Conservation (phyloP, 2,797 vertebrate genomes). For the Balearica regulorum region DNA sequence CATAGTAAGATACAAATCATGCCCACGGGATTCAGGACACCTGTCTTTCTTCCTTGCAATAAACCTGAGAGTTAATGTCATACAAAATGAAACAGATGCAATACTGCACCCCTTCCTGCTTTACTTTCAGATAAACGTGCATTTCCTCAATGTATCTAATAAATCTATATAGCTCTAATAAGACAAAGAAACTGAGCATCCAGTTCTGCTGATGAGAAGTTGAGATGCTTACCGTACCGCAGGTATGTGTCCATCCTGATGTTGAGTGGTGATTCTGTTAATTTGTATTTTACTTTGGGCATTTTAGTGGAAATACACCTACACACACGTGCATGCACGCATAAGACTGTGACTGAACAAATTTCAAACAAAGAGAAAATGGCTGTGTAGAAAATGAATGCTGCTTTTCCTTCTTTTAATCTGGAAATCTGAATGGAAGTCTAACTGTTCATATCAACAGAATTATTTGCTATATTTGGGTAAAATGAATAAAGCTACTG, state of each 20-base stretch:
- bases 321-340: neutral
- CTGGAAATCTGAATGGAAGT: neutral
- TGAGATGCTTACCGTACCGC: slow-evolving; percentile 10
- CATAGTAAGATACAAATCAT: neutral
- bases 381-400: neutral
- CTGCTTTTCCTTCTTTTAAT: neutral
- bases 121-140: neutral
- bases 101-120: neutral
- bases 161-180: neutral
- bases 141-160: neutral
- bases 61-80: neutral
- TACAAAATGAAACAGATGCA: neutral
- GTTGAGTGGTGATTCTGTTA: slow-evolving; percentile 49
- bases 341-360: neutral
- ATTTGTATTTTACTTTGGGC: slow-evolving; percentile 76
- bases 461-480: neutral
- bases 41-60: neutral
- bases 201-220: neutral
- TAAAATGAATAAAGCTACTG: neutral
- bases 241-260: neutral
- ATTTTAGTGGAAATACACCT: slow-evolving; percentile 79
- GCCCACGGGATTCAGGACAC: neutral
- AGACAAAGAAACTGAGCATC: neutral
- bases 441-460: neutral
- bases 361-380: neutral